A percentile compares a stretch with the other conserved stretches of the same genome.
These are phyloP conservation scores for Neoseiulus cucumeris DNA, from an alignment of 1,140 invertebrate genomes.

Conservation along the genomic window DNA sequence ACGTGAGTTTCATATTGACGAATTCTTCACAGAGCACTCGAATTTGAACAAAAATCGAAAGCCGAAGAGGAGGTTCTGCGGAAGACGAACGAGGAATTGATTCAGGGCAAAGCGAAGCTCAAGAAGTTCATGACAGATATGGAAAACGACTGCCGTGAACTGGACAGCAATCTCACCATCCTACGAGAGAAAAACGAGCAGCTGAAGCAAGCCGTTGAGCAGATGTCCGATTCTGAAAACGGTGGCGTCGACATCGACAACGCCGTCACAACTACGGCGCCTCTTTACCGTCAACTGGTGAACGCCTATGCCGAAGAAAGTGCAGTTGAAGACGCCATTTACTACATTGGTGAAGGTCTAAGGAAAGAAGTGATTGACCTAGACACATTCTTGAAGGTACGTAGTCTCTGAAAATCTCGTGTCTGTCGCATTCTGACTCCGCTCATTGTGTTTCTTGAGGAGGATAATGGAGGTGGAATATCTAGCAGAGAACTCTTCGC, in stretches of 20 bases:
- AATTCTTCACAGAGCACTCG: conserved; percentile 24
- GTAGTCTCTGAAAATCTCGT: neutral
- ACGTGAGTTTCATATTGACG: conserved; percentile 29
- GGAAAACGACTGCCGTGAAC: conserved; percentile 14
- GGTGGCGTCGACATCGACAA: conserved; percentile 78
- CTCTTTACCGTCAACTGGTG: conserved; percentile 85
- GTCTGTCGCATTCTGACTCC: neutral
- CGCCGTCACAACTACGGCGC: conserved; percentile 84
- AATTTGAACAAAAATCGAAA: conserved; percentile 29
- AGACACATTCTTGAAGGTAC: conserved; percentile 71
- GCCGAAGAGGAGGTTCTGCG: conserved; percentile 58
- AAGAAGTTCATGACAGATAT: conserved; percentile 55
- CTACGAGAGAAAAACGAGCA: conserved; percentile 66
- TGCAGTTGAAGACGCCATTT: conserved; percentile 92
- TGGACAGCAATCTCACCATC: neutral
- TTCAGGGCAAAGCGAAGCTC: conserved; percentile 67
- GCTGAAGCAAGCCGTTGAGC: conserved; percentile 39
- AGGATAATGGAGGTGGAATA: neutral
- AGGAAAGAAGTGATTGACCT: conserved; percentile 78
- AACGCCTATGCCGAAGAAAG: conserved; percentile 93
- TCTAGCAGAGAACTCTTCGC: conserved; percentile 14
- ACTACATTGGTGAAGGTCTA: conserved; percentile 90
- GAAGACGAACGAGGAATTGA: conserved; percentile 65
- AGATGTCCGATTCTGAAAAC: conserved; percentile 31
- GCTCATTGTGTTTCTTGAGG: conserved; percentile 7